These are phyloP conservation scores for Barnardius zonarius DNA, from an alignment of 2,113 vertebrate species.

Conservation along the genomic window DNA sequence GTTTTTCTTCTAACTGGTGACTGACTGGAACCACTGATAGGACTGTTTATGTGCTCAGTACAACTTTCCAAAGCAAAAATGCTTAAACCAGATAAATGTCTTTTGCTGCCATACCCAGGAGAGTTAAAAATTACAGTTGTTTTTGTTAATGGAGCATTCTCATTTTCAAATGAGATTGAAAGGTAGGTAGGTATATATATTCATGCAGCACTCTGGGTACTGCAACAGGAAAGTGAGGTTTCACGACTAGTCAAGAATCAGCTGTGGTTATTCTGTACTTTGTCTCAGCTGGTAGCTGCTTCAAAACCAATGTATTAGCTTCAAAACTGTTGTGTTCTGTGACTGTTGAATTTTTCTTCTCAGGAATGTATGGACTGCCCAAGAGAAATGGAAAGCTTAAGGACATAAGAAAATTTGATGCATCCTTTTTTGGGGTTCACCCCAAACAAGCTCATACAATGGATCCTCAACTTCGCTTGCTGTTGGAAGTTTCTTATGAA, in stretches of 20 bases:
- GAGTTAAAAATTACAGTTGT: neutral
- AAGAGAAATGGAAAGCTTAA: conserved; percentile 92
- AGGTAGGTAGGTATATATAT: neutral
- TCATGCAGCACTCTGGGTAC: neutral
- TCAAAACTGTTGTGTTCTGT: neutral
- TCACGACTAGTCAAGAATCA: neutral
- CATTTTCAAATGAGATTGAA: neutral
- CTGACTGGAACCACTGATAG: neutral
- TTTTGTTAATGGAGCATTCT: neutral
- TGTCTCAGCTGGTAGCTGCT: neutral
- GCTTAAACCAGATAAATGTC: neutral
- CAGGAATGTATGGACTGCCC: conserved; percentile 92
- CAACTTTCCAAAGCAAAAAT: neutral
- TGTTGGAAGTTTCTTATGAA: conserved; percentile 91
- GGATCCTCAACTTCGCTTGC: conserved; percentile 93
- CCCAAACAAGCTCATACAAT: conserved; percentile 96
- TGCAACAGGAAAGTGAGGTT: neutral
- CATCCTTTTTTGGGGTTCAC: conserved; percentile 90
- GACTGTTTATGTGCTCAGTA: neutral
- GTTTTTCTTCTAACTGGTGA: neutral
- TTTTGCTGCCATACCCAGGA: neutral
- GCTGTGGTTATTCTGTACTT: neutral
- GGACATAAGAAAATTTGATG: conserved; percentile 91
- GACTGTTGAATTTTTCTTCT: neutral
- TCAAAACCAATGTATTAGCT: neutral